A percentile compares a stretch with the other conserved stretches of the same genome.
Conservation (phyloP, 2,113 vertebrate species). For the Sceloporus undulatus region DNA sequence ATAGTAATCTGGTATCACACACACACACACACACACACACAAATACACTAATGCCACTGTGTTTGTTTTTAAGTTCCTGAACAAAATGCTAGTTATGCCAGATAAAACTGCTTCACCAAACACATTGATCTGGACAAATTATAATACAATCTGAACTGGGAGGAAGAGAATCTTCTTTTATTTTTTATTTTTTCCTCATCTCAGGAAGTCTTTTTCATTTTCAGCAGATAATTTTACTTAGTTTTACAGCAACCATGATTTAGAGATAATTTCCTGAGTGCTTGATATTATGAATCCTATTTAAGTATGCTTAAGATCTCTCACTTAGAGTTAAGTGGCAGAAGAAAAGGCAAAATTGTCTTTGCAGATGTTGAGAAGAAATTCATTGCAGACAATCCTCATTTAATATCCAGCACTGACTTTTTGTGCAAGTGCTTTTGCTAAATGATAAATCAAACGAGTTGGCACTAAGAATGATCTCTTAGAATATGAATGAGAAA, state of each 20-base stretch:
- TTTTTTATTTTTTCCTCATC: constrained; percentile 20
- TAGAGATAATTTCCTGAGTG: constrained; percentile 74
- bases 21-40: too few species aligned
- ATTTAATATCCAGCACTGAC: constrained; percentile 82
- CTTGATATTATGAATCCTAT: constrained; percentile 76
- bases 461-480: constrained; percentile 81
- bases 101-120: background rate
- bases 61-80: background rate
- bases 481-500: constrained; percentile 84
- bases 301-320: constrained; percentile 82
- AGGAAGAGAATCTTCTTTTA: background rate
- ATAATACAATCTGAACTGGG: background rate
- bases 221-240: constrained; percentile 49
- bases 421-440: constrained; percentile 84
- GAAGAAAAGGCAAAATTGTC: constrained; percentile 84
- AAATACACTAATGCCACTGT: background rate
- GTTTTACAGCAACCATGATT: constrained; percentile 62
- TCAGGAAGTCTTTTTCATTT: constrained; percentile 44
- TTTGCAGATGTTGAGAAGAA: constrained; percentile 83
- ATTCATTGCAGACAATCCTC: constrained; percentile 84
- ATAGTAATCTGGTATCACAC: background rate
- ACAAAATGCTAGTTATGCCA: background rate
- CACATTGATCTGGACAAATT: background rate
- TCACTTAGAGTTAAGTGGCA: constrained; percentile 82
- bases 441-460: constrained; percentile 86